Conservation (phyloP, 1,140 invertebrate genomes). For the Lucilia sericata region DNA sequence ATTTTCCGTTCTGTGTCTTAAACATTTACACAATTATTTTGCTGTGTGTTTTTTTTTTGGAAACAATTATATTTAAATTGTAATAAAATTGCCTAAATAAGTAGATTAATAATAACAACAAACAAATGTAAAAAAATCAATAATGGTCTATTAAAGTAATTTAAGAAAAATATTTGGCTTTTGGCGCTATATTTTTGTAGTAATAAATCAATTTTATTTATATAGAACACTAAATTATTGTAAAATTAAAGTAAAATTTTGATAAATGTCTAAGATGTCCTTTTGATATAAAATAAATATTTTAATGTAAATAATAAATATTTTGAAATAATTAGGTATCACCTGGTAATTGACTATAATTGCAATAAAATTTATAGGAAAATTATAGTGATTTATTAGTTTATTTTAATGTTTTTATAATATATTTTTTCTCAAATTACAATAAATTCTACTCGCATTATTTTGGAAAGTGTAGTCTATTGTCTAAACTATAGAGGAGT, state of each 20-base stretch:
- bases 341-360: too few species aligned
- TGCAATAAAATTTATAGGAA: too few species aligned
- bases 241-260: not conserved
- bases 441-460: too few species aligned
- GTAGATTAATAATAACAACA: not conserved
- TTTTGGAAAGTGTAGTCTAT: too few species aligned
- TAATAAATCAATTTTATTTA: too few species aligned
- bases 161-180: not conserved
- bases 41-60: not conserved
- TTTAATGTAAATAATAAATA: too few species aligned
- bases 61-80: conserved; percentile 11
- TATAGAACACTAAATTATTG: too few species aligned
- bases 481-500: too few species aligned
- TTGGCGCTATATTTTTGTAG: not conserved
- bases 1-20: not conserved
- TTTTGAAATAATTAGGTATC: not conserved
- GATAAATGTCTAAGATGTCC: not conserved
- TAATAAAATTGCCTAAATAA: conserved; percentile 14
- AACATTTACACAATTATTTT: not conserved
- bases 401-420: too few species aligned
- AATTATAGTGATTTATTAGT: too few species aligned
- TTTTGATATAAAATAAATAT: not conserved
- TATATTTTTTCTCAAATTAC: too few species aligned
- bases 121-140: not conserved
- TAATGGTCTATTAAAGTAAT: not conserved